A percentile compares a stretch with the other conserved stretches of the same genome.
phyloP scores from a whole-genome alignment of 1,140 invertebrate species.

The Wiebesia pumilae region DNA sequence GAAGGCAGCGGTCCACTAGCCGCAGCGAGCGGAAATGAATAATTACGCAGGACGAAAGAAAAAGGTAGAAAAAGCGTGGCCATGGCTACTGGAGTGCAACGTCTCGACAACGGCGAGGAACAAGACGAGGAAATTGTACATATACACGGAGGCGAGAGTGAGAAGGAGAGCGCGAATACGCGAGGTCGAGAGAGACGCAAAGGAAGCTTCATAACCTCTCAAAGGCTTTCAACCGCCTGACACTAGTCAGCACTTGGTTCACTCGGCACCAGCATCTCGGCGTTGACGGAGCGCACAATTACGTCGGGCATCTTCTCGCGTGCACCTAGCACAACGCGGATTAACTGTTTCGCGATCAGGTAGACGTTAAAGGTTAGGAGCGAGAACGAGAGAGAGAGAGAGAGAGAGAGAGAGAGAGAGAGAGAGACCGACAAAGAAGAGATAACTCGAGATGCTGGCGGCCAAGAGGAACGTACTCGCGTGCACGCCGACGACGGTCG shows the following conservation, averaged over 20 bases:
- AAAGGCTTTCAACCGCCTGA: constrained; percentile 21
- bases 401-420: too few species aligned
- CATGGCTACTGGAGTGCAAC: neutral
- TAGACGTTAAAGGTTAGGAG: constrained; percentile 36
- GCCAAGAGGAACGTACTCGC: neutral
- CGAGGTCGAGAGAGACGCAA: neutral
- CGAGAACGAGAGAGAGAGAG: too few species aligned
- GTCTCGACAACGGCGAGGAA: neutral
- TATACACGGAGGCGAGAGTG: neutral
- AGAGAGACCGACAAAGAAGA: neutral
- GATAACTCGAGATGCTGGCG: neutral
- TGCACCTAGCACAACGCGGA: constrained; percentile 1
- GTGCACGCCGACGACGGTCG: too few species aligned
- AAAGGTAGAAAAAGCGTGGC: neutral
- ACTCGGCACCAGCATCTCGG: neutral
- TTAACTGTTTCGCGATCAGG: neutral
- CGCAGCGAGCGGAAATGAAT: neutral
- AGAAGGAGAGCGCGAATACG: neutral
- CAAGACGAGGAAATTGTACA: neutral
- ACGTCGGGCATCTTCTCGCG: neutral
- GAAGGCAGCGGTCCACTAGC: neutral
- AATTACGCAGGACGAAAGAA: neutral
- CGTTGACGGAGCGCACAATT: neutral
- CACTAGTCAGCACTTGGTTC: neutral
- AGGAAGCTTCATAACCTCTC: constrained; percentile 39